Evolutionary conservation across 1,140 invertebrate species (phyloP).

Genomic region (Lasioglossum baleicum): DNA sequence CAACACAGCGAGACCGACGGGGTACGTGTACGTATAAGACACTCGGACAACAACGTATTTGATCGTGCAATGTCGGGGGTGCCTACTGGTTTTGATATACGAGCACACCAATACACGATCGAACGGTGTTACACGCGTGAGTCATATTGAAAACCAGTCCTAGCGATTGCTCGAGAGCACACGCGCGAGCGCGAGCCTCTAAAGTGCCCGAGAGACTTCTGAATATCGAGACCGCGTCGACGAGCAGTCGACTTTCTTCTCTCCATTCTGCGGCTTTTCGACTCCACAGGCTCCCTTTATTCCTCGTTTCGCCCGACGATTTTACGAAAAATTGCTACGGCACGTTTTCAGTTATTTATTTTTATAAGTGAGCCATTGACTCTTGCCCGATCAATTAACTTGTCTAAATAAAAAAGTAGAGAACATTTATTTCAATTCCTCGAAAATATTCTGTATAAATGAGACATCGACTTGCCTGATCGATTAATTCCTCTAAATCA

Average conservation of each 20-base stretch:
- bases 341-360: no score
- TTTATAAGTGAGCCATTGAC: no score
- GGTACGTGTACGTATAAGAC: constrained; percentile 10
- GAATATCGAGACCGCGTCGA: constrained; percentile 60
- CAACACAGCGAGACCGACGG: neutral
- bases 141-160: constrained; percentile 75
- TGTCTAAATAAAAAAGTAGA: no score
- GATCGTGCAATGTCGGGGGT: constrained; percentile 75
- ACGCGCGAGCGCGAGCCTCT: constrained; percentile 32
- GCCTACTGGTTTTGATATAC: constrained; percentile 80
- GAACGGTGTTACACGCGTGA: constrained; percentile 73
- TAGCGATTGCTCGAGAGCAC: constrained; percentile 52
- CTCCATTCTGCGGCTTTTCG: no score
- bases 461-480: no score
- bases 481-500: no score
- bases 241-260: constrained; percentile 17
- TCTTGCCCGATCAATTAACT: no score
- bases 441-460: no score
- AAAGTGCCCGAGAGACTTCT: constrained; percentile 50
- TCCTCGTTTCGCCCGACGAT: neutral
- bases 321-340: neutral
- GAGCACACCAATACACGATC: constrained; percentile 75
- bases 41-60: constrained; percentile 47
- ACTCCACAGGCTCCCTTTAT: no score
- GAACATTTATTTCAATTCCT: no score